phyloP scores from a whole-genome alignment of 53 echinoderm and acorn worm genomes.

The Luidia sarsii region DNA sequence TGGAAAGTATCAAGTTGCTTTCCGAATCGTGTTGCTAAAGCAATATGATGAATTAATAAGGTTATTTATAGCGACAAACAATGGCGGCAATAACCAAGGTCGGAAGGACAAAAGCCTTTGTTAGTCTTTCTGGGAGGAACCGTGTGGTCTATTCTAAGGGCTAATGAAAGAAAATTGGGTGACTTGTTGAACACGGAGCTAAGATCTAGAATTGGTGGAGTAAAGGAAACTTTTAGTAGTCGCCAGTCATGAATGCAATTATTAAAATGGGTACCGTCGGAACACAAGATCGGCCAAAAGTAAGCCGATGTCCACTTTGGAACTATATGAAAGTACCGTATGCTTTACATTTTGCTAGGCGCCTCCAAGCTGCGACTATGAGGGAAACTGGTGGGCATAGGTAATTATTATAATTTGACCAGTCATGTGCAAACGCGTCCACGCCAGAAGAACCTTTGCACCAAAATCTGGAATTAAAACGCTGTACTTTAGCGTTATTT shows the following conservation, averaged over 20 bases:
- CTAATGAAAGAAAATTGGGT: conserved; percentile 7
- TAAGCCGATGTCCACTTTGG: neutral
- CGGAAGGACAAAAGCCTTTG: neutral
- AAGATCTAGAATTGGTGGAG: neutral
- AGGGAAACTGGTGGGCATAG: conserved; percentile 44
- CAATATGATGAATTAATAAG: no score
- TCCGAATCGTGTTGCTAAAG: no score
- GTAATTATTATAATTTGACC: conserved; percentile 41
- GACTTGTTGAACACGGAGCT: conserved; percentile 6
- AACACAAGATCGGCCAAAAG: conserved; percentile 5
- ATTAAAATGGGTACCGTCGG: conserved; percentile 30
- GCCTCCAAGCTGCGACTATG: conserved; percentile 14
- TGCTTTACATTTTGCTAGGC: neutral
- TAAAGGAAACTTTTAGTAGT: conserved; percentile 21
- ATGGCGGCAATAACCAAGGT: neutral
- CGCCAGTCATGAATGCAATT: conserved; percentile 40
- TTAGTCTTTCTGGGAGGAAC: neutral
- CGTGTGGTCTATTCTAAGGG: neutral
- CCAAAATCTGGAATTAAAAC: conserved; percentile 45
- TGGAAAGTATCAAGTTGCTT: no score
- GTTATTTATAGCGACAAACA: no score
- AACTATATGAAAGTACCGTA: conserved; percentile 5
- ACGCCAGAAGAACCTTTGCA: conserved; percentile 41
- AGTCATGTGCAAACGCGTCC: conserved; percentile 51
- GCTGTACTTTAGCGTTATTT: neutral